Percentiles rank a stretch among this genome's conserved stretches.
Conservation (phyloP, 2,797 vertebrate species). For the Pithecia hirsuta region DNA sequence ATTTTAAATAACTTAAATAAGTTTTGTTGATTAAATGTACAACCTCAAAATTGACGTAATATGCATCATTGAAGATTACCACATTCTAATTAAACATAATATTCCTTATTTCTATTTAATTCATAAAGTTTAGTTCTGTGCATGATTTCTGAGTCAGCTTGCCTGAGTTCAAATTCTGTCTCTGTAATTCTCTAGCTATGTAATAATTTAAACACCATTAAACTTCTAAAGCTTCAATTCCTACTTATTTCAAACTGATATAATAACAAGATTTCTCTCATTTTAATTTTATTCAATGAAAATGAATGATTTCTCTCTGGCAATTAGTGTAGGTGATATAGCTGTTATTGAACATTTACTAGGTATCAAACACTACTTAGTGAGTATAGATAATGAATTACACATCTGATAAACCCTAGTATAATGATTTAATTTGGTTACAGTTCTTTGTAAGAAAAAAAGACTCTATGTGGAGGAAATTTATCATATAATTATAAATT, state of each 20-base stretch:
- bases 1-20: not conserved
- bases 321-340: not conserved
- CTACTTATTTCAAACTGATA: not conserved
- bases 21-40: not conserved
- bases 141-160: not conserved
- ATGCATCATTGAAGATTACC: not conserved
- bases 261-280: not conserved
- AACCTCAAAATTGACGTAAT: not conserved
- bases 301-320: not conserved
- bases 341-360: not conserved
- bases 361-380: not conserved
- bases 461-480: not conserved
- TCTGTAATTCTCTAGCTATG: not conserved
- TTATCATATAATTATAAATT: not conserved
- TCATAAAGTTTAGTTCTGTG: not conserved
- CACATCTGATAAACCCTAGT: not conserved
- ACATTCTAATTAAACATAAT: not conserved
- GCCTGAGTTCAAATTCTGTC: not conserved
- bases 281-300: not conserved
- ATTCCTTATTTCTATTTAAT: not conserved
- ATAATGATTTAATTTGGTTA: not conserved
- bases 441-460: not conserved
- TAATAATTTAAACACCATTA: not conserved
- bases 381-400: not conserved
- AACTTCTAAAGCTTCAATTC: not conserved